Evolutionary conservation across 2,797 vertebrate species (phyloP), one percentile per base, ranked within the genome.

Genomic region (Microctenopoma steveboyesi): DNA sequence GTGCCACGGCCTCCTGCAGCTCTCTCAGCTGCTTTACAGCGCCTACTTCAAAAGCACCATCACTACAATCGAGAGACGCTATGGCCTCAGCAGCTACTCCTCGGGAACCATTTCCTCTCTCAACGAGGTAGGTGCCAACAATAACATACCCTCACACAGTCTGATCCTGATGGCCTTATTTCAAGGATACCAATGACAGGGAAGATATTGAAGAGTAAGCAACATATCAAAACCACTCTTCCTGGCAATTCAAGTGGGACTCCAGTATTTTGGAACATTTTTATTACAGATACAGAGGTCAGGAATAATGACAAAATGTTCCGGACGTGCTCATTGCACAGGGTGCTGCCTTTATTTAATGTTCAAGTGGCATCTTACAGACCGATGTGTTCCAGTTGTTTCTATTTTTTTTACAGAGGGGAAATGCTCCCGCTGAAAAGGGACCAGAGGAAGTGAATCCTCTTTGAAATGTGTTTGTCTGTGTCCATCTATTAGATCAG

Each of bases 11-110:
- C 89, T 99, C 43, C 94, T 99, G 64, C 98, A 99, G 93, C 92
- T 98, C 74, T 95, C 94, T 39, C 98, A 99, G 92, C 95, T 99
- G 64, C 94, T 99, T 50, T 96, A 97, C 91, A 97, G 95, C 0
- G 89, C 97, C 71, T 99, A 97, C 92, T 97, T 99, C 91, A 99
- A 98, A 90, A 99, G 98, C 94, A 96, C 94, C 87, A 95, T 99
- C 87, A 96, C 95, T 76, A 99, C 96, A 25, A 97, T 99, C 0
- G 98, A 99, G 93, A 94, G 93, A 69, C 96, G 96, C 84, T 99
- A 96, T 0, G 98, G 97, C n/a, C 96, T 99, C 72, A 96, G 95
- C 92, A 99, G 98, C 72, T 95, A 95, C 79, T 97, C 98, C 2
- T 97, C 98, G 0, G 98, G 97, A 33, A 95, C 96, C 85, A 96